Base-by-base conservation (phyloP, 2,113 vertebrate genomes). In the Platycercus adscitus region DNA sequence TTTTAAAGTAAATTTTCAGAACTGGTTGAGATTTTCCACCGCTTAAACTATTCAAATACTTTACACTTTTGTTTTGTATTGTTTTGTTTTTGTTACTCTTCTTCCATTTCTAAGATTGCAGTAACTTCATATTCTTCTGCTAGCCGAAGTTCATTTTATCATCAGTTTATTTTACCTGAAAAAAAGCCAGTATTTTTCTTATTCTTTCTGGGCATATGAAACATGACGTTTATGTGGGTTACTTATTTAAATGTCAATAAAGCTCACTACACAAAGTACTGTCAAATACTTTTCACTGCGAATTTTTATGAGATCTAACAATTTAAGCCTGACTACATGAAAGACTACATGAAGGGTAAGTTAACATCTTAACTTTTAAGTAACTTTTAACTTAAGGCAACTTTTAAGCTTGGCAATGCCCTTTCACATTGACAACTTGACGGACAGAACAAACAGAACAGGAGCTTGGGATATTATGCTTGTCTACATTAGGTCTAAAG, bases 161-260 rank as follows among this genome's bases (percentile, higher is more conserved):
- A 76, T 4, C 7, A 15, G 33, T 53, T 83, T 80, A 44, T 63
- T 70, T 37, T 46, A 80, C 17, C 23, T 33, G 53, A 91, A 91
- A 82, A 28, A 20, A 88, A 69, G 2, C 16, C 20, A 26, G 2
- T 28, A 50, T 1, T 76, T 89, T 76, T 85, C 47, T 33, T 64
- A 63, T 15, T 52, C 9, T 68, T 85, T 75, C 14, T 31, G 4
- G 17, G 18, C 29, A 53, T 24, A 53, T 2, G 17, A 89, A 78
- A 85, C 0, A 0, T 33, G 13, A 20, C 4, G 83, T 46, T 83
- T 53, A 61, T 19, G 33, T 41, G 4, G 7, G 64, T 64, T 63
- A 39, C 44, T 73, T 73, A 71, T 50, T 79, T 69, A 80, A 84
- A 47, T 28, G 7, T 31, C 17, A 29, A 56, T 52, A 92, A 84